Conservation (phyloP, 2,113 vertebrate genomes). For the pig (Sus scrofa) region DNA sequence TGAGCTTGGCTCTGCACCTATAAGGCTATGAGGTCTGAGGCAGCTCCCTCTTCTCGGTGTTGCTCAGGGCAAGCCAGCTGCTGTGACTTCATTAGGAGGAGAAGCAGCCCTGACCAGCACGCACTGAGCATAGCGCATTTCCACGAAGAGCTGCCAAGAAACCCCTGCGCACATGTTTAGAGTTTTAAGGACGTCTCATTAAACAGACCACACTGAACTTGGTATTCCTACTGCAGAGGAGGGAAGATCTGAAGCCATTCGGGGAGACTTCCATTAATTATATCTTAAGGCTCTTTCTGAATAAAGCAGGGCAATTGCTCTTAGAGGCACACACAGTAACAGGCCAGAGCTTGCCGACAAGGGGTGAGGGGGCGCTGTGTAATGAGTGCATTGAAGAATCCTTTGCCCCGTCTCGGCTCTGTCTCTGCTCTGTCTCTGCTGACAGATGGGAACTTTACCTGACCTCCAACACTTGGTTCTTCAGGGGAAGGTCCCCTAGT, state of each 20-base stretch:
- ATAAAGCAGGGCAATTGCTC: neutral
- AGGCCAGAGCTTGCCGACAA: neutral
- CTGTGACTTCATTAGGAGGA: neutral
- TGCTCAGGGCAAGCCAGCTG: neutral
- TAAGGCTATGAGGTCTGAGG: neutral
- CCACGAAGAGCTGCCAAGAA: neutral
- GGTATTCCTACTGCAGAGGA: neutral
- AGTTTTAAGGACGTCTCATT: neutral
- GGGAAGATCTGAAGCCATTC: neutral
- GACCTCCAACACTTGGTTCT: neutral
- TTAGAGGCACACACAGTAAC: neutral
- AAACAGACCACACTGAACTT: neutral
- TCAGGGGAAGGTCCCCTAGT: neutral
- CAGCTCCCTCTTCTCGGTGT: neutral
- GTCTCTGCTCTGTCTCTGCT: neutral
- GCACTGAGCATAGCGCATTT: neutral
- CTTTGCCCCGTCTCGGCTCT: neutral
- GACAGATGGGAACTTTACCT: neutral
- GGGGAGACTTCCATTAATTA: neutral
- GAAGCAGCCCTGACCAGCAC: neutral
- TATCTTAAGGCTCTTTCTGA: neutral
- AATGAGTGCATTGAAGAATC: neutral
- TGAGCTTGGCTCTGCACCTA: neutral
- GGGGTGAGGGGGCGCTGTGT: accelerated
- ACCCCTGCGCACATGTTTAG: neutral